Base-by-base conservation (phyloP, 2,888 invertebrate species). In the Ichneumon xanthorius region DNA sequence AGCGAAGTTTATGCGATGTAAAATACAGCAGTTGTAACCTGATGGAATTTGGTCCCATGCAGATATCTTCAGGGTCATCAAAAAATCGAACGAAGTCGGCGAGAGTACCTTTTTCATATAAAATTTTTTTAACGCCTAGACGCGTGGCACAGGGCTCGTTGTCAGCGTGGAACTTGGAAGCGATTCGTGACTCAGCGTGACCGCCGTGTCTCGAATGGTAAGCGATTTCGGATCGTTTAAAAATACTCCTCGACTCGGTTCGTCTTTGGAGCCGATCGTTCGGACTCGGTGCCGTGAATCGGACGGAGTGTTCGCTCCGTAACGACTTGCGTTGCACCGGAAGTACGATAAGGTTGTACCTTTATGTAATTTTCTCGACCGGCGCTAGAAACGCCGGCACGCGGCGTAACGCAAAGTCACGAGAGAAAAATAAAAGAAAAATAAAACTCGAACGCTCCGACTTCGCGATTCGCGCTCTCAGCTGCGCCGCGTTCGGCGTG, bases 351-450 rank as follows among this genome's bases (percentile, higher is more conserved):
- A 80, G 76, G 71, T 58, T 65, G 65, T 63, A 26, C 48, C 58
- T 80, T 80, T 84, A 76, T 84, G 80, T 84, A 71, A 84, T 80
- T 76, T 71, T 67, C 71, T 37, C 37, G 71, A 76, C 55, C 67
- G 30, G n/a, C 16, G 45, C 58, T 67, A 53, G 37, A 6, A 58
- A 71, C 61, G 78, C 9, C 30, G 70, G 48, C 72, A 78, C 26
- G 22, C 75, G 48, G 48, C 33, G 73, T 75, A 68, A 81, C 53
- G 61, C 53, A 68, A 53, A 78, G 61, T 73, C 83, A 80, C 61
- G 68, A 73, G 45, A 73, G 61, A 4, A 16, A 48, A 48, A 48
- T 48, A 48, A 16, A 14, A 48, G 45, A 48, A 48, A 48, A 48
- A 48, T n/a, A 63, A 45, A 67, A 11, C 22, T 50, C 22, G 9